A percentile compares a stretch with the other conserved stretches of the same genome.
Conservation (phyloP, 1,140 invertebrate genomes). For the Dolichoris vasculosae region DNA sequence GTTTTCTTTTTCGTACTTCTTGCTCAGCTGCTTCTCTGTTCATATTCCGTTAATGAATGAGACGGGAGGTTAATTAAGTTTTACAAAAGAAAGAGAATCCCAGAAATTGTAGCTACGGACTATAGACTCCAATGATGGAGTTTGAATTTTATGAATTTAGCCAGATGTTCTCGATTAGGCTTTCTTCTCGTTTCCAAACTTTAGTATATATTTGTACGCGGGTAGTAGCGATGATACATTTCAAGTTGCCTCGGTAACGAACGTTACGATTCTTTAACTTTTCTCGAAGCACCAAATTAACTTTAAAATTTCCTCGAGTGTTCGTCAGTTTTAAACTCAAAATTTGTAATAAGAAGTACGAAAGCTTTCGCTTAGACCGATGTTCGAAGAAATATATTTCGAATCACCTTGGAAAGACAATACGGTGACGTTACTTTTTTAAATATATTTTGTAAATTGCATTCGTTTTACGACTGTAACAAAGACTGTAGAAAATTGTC, state of each 20-base stretch:
- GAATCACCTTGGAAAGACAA: no score
- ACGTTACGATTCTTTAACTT: background rate
- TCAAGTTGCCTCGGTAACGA: background rate
- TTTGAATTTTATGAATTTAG: background rate
- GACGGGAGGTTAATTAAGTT: slow-evolving; percentile 11
- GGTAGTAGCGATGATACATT: background rate
- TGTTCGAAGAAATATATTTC: no score
- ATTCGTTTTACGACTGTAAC: no score
- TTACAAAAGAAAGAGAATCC: background rate
- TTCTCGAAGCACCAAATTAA: background rate
- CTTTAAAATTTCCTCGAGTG: background rate
- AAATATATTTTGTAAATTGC: no score
- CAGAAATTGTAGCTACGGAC: background rate
- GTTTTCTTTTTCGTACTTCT: slow-evolving; percentile 13
- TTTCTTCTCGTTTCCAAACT: background rate
- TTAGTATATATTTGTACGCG: background rate
- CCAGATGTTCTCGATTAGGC: background rate
- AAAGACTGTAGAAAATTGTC: no score
- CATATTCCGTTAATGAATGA: slow-evolving; percentile 41
- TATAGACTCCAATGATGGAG: background rate
- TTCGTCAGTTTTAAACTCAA: background rate
- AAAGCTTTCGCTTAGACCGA: no score
- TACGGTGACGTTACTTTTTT: no score
- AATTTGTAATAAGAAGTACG: background rate
- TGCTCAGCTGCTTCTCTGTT: background rate